A percentile compares a stretch with the other conserved stretches of the same genome.
phyloP scores from a whole-genome alignment of 2,888 invertebrate genomes.

The Thyatira batis region DNA sequence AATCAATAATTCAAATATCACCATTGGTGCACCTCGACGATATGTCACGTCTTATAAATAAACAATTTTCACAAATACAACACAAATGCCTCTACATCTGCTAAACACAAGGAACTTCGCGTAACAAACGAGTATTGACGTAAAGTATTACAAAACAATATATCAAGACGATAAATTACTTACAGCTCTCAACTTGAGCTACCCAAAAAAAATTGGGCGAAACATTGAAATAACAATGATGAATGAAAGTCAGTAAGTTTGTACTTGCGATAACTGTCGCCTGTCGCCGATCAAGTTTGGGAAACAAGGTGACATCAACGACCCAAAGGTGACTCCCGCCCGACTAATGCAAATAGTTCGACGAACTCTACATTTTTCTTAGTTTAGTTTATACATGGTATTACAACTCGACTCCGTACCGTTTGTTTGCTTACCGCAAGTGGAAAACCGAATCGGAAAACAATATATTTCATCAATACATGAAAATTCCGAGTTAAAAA shows the following conservation, averaged over 20 bases:
- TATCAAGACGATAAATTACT: conserved; percentile 19
- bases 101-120: background rate
- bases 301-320: conserved; percentile 76
- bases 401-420: conserved; percentile 38
- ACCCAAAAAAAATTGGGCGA: conserved; percentile 25
- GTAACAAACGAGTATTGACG: conserved; percentile 9
- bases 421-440: conserved; percentile 23
- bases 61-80: background rate
- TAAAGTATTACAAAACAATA: conserved; percentile 11
- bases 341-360: conserved; percentile 57
- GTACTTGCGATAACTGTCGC: conserved; percentile 63
- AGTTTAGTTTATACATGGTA: too few species aligned
- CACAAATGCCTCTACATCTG: background rate
- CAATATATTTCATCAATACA: background rate
- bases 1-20: too few species aligned
- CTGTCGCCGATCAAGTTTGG: conserved; percentile 71
- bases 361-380: conserved; percentile 53
- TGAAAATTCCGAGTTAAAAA: background rate
- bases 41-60: too few species aligned
- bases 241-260: conserved; percentile 59
- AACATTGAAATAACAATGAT: conserved; percentile 47
- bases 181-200: conserved; percentile 9
- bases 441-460: conserved; percentile 7
- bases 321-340: conserved; percentile 73
- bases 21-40: too few species aligned